These are phyloP conservation scores for Dusona sp. DNA, from an alignment of 2,888 invertebrate species.

Conservation along the genomic window DNA sequence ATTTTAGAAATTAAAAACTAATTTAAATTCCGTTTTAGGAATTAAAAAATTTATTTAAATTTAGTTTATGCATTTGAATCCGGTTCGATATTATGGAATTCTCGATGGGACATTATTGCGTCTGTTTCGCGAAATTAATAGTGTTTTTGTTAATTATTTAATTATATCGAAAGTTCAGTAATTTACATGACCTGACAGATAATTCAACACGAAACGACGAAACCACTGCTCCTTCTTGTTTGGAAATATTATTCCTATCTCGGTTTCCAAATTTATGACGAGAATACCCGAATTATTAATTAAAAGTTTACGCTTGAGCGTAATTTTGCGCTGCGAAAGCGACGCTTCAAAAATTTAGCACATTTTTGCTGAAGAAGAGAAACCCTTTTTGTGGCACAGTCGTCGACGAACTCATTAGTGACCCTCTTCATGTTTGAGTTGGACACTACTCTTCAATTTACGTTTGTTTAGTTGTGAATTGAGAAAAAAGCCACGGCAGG, in stretches of 20 bases:
- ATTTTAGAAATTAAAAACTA: too few relatives aligned
- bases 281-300: neutral
- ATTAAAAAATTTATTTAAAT: too few relatives aligned
- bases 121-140: too few relatives aligned
- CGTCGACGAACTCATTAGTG: conserved; percentile 7
- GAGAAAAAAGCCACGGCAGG: neutral
- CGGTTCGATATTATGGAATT: too few relatives aligned
- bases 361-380: neutral
- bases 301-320: conserved; percentile 8
- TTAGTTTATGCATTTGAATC: too few relatives aligned
- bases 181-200: neutral
- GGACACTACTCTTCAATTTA: neutral
- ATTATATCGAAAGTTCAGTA: neutral
- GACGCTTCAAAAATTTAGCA: neutral
- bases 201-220: neutral
- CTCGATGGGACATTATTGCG: neutral
- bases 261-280: neutral
- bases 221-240: neutral
- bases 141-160: neutral
- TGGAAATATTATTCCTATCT: neutral
- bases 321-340: neutral
- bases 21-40: too few relatives aligned
- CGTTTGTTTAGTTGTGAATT: neutral
- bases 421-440: neutral
- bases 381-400: neutral